phyloP scores from a whole-genome alignment of 2,797 vertebrate species.

The Urocyon cinereoargenteus region DNA sequence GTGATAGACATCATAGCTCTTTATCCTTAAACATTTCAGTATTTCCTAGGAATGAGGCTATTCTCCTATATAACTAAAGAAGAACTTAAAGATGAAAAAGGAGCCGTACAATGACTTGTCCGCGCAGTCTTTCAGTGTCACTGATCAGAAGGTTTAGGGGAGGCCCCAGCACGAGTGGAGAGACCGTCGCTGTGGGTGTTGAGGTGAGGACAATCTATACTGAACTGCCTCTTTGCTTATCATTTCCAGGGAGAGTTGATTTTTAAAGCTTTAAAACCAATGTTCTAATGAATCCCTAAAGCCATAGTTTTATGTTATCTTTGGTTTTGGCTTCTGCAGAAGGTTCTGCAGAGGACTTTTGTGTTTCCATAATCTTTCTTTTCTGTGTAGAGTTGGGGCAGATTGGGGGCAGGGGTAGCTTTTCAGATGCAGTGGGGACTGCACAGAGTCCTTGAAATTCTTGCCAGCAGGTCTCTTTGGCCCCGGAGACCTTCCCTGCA shows the following conservation, averaged over 20 bases:
- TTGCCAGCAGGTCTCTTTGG: background rate
- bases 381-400: background rate
- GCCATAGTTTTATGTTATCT: background rate
- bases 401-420: background rate
- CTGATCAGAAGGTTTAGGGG: background rate
- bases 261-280: conserved; percentile 26
- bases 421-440: background rate
- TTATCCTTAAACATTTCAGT: conserved; percentile 31
- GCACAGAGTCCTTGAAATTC: background rate
- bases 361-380: background rate
- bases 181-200: fast-evolving
- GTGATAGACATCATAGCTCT: background rate
- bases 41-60: background rate
- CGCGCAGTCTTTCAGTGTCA: background rate
- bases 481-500: background rate
- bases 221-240: background rate
- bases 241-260: background rate
- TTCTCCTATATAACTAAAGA: background rate
- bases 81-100: background rate
- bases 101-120: background rate
- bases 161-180: background rate
- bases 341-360: background rate
- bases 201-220: background rate
- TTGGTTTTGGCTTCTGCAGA: background rate
- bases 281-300: background rate